Evolutionary conservation across 2,888 invertebrate species (phyloP).

Genomic region (Emesis furor): DNA sequence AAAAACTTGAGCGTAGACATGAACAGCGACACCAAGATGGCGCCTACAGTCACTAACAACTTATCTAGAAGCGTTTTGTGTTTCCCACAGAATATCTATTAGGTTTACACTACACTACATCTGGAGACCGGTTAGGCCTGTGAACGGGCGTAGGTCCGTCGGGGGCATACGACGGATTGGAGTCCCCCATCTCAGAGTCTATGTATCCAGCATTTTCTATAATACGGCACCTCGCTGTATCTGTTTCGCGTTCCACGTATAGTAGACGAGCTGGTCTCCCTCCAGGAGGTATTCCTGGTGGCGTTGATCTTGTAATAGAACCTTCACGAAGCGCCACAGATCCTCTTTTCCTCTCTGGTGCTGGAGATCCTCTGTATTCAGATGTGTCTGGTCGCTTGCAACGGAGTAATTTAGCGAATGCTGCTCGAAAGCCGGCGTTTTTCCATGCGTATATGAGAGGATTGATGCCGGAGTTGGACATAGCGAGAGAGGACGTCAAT

Average conservation of each 20-base stretch:
- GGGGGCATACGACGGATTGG: slow-evolving; percentile 89
- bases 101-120: slow-evolving; percentile 73
- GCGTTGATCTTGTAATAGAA: slow-evolving; percentile 85
- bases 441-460: slow-evolving; percentile 97
- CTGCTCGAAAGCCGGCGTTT: slow-evolving; percentile 95
- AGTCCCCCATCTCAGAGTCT: slow-evolving; percentile 86
- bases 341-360: slow-evolving; percentile 90
- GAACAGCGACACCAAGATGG: slow-evolving; percentile 87
- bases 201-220: slow-evolving; percentile 90
- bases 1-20: slow-evolving; percentile 90
- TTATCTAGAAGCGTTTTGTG: slow-evolving; percentile 90
- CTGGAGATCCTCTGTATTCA: slow-evolving; percentile 91
- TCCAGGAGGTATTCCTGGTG: slow-evolving; percentile 83
- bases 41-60: slow-evolving; percentile 88
- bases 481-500: slow-evolving; percentile 94
- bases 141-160: slow-evolving; percentile 89
- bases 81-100: slow-evolving; percentile 88
- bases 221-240: slow-evolving; percentile 87
- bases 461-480: slow-evolving; percentile 96
- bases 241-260: slow-evolving; percentile 84
- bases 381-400: slow-evolving; percentile 93
- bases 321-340: slow-evolving; percentile 89
- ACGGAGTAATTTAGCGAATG: slow-evolving; percentile 94
- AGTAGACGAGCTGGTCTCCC: slow-evolving; percentile 87
- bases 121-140: slow-evolving; percentile 78